A percentile compares a stretch with the other conserved stretches of the same genome.
Evolutionary conservation across 1,140 invertebrate species (phyloP).

Genomic region (Formica exsecta): DNA sequence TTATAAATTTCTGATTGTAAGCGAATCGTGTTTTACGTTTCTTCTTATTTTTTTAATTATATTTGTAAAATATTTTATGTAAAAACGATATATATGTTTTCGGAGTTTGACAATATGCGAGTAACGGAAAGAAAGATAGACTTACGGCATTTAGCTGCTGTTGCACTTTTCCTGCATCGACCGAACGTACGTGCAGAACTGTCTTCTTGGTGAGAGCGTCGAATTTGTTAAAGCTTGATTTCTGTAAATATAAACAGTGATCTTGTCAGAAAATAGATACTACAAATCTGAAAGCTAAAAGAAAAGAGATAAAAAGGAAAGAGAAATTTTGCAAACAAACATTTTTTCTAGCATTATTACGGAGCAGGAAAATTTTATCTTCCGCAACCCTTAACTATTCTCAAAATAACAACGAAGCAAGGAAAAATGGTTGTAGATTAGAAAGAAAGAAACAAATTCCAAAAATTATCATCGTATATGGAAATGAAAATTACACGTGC

Average conservation of each 20-base stretch:
- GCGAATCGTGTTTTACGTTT: background rate
- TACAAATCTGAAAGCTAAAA: background rate
- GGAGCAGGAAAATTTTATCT: background rate
- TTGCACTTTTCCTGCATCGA: slow-evolving; percentile 90
- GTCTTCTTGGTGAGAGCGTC: slow-evolving; percentile 91
- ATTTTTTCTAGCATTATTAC: background rate
- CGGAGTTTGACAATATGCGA: background rate
- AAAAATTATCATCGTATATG: background rate
- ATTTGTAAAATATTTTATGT: background rate
- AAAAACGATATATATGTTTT: background rate
- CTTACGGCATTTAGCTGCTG: slow-evolving; percentile 90
- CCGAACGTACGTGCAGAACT: slow-evolving; percentile 89
- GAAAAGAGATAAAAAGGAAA: background rate
- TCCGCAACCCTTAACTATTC: background rate
- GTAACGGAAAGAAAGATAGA: slow-evolving; percentile 49
- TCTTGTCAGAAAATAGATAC: slow-evolving; percentile 31
- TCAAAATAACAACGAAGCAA: slow-evolving; percentile 22
- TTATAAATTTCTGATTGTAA: too few species aligned
- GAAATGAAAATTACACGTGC: background rate
- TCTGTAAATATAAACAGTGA: slow-evolving; percentile 87
- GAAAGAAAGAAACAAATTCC: background rate
- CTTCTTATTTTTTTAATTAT: background rate
- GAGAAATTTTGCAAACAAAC: slow-evolving; percentile 4
- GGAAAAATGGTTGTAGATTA: background rate
- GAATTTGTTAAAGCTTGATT: slow-evolving; percentile 93